Evolutionary conservation across 2,113 vertebrate genomes (phyloP).

Genomic region (Pteronura brasiliensis): DNA sequence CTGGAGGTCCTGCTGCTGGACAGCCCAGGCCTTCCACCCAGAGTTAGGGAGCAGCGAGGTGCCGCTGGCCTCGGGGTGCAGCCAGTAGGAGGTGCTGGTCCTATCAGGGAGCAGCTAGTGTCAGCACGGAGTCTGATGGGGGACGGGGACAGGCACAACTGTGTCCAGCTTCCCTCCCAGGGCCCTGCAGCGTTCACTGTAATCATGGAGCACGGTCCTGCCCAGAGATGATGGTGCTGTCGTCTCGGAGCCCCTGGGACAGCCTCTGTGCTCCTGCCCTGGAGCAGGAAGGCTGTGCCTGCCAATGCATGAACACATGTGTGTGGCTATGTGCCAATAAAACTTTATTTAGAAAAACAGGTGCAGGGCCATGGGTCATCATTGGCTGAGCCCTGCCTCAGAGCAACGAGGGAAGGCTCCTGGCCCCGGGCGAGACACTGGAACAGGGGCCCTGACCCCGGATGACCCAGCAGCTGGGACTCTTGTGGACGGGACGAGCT

Average conservation of each 20-base stretch:
- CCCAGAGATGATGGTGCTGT: background rate
- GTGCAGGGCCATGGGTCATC: fast-evolving
- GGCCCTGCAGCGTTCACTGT: background rate
- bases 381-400: background rate
- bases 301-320: background rate
- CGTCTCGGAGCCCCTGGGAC: background rate
- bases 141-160: background rate
- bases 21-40: background rate
- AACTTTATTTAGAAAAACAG: conserved; percentile 74
- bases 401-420: background rate
- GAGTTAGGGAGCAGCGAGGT: background rate
- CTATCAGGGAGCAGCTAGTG: background rate
- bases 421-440: fast-evolving
- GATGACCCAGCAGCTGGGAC: background rate
- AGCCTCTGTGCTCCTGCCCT: background rate
- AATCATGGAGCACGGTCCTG: background rate
- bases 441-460: background rate
- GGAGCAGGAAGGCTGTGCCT: no score
- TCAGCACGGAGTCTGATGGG: background rate
- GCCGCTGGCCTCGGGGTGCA: background rate
- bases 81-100: background rate
- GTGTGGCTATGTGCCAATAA: conserved; percentile 24
- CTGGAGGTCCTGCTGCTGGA: fast-evolving
- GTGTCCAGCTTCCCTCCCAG: background rate
- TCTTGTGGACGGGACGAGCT: background rate